These are phyloP conservation scores for Collichthys lucidus DNA, from an alignment of 2,113 vertebrate genomes.

Conservation along the genomic window DNA sequence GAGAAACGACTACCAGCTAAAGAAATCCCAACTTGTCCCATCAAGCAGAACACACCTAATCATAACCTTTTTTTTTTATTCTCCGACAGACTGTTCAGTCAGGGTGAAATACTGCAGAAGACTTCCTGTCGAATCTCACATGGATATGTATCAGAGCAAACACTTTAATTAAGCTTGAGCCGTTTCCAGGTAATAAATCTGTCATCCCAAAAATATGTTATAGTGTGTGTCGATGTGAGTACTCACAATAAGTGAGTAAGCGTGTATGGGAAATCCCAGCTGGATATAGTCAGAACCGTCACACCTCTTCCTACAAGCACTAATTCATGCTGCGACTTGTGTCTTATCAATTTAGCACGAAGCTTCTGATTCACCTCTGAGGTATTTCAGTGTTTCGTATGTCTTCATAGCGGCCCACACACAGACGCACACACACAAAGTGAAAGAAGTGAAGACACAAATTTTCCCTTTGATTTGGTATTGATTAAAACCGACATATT, in stretches of 20 bases:
- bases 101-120: slow-evolving; percentile 5
- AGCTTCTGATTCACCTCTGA: neutral
- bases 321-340: slow-evolving; percentile 26
- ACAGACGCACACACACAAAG: neutral
- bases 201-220: slow-evolving; percentile 1
- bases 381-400: neutral
- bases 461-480: too few relatives aligned
- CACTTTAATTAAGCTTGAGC: neutral
- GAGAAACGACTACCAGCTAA: slow-evolving; percentile 19
- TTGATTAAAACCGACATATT: neutral
- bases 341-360: neutral
- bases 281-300: neutral
- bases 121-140: neutral
- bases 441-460: neutral
- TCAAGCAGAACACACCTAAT: slow-evolving; percentile 48
- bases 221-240: neutral
- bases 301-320: neutral
- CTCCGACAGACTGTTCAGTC: slow-evolving; percentile 11
- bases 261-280: slow-evolving; percentile 5
- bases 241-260: neutral
- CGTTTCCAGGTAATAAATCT: slow-evolving; percentile 7
- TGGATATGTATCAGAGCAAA: neutral
- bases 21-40: slow-evolving; percentile 20
- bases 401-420: neutral
- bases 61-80: neutral